Percentiles rank a stretch among this genome's conserved stretches.
phyloP scores from a whole-genome alignment of 2,113 vertebrate species.

The Charina bottae region DNA sequence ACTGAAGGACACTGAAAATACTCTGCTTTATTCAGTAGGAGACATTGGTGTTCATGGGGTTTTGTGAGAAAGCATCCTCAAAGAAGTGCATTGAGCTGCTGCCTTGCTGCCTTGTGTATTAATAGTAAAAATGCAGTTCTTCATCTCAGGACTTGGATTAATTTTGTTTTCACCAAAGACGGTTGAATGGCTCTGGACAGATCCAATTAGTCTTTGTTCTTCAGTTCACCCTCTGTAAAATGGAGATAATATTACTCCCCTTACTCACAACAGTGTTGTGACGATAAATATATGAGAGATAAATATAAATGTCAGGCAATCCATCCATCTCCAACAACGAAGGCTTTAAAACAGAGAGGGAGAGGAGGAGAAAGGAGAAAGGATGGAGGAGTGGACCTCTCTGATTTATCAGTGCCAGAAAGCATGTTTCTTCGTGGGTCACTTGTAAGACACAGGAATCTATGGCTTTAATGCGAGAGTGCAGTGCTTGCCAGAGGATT shows the following conservation, averaged over 20 bases:
- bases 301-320: slow-evolving; percentile 6
- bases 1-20: neutral
- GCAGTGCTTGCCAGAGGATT: slow-evolving; percentile 41
- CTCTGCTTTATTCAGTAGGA: neutral
- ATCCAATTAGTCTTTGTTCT: slow-evolving; percentile 30
- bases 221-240: slow-evolving; percentile 35
- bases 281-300: slow-evolving; percentile 14
- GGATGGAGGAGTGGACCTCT: neutral
- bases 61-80: neutral
- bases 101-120: neutral
- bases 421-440: slow-evolving; percentile 3
- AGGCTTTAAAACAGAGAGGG: neutral
- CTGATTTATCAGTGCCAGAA: slow-evolving; percentile 27
- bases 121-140: neutral
- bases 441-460: slow-evolving; percentile 43
- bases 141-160: slow-evolving; percentile 13
- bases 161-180: slow-evolving; percentile 16
- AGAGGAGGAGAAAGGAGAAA: neutral
- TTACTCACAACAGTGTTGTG: neutral
- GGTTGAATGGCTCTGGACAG: slow-evolving; percentile 14
- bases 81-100: neutral
- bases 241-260: slow-evolving; percentile 27
- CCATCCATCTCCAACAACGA: neutral
- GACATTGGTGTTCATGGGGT: neutral
- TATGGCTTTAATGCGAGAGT: slow-evolving; percentile 59